These are phyloP conservation scores for Epinotia brunnichana DNA, from an alignment of 2,888 invertebrate genomes.

Conservation along the genomic window DNA sequence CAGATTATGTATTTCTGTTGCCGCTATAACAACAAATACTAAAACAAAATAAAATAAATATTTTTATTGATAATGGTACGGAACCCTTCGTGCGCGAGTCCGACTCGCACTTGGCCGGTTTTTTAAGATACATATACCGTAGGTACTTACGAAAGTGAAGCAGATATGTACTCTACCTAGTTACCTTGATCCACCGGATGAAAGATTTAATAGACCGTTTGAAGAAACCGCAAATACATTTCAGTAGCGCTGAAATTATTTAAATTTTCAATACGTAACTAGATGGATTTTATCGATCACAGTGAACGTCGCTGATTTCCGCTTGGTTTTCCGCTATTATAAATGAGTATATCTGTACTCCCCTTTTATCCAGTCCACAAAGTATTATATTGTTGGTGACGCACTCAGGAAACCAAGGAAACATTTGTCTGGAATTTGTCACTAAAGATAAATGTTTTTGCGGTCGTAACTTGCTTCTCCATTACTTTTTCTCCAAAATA, in stretches of 20 bases:
- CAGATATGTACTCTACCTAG: background rate
- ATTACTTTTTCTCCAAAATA: background rate
- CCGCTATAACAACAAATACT: too few species aligned
- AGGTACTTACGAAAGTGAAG: too few species aligned
- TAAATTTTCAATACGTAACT: slow-evolving; percentile 17
- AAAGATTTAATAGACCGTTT: slow-evolving; percentile 5
- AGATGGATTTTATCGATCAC: slow-evolving; percentile 23
- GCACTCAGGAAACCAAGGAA: slow-evolving; percentile 7
- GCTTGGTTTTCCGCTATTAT: slow-evolving; percentile 8
- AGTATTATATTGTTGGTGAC: slow-evolving; percentile 25
- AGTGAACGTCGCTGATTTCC: slow-evolving; percentile 14
- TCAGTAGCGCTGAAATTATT: slow-evolving; percentile 9
- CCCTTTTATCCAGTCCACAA: slow-evolving; percentile 22
- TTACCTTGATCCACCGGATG: background rate
- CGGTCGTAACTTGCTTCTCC: background rate
- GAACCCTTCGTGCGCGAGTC: too few species aligned
- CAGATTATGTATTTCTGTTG: too few species aligned
- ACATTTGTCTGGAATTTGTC: slow-evolving; percentile 24
- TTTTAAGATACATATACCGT: too few species aligned
- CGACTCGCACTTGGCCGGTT: too few species aligned
- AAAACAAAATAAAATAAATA: too few species aligned
- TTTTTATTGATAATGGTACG: too few species aligned
- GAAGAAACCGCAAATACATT: slow-evolving; percentile 19
- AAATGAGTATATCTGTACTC: slow-evolving; percentile 18
- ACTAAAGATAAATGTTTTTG: slow-evolving; percentile 20